These are phyloP conservation scores for Pachyseris speciosa DNA, from an alignment of 64 coral and sea anemone species.

Conservation along the genomic window DNA sequence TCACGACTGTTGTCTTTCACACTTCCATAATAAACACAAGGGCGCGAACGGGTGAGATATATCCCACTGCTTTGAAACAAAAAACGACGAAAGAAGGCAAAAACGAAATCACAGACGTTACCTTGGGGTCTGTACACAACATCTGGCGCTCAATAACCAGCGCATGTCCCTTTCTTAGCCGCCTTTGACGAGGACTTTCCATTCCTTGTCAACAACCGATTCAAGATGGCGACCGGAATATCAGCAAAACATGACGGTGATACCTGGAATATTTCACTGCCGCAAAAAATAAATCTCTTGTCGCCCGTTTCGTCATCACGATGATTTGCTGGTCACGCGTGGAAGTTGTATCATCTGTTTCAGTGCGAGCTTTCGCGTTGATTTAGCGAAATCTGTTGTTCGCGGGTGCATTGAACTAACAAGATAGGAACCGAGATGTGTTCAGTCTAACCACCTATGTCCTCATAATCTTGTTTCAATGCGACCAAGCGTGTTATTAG, in stretches of 20 bases:
- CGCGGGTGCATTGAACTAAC: not conserved
- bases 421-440: not conserved
- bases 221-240: conserved; percentile 49
- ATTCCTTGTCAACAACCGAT: not conserved
- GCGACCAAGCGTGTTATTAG: not conserved
- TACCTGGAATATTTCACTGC: conserved; percentile 32
- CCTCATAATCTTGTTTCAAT: not conserved
- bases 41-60: not conserved
- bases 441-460: not conserved
- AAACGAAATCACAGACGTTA: not conserved
- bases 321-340: not conserved
- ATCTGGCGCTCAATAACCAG: conserved; percentile 8
- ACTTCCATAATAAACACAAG: not conserved
- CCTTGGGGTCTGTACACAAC: not conserved
- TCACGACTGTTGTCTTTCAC: not conserved
- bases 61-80: not conserved
- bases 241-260: conserved; percentile 7
- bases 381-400: not conserved
- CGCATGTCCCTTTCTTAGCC: not conserved
- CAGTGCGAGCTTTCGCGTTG: not conserved
- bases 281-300: conserved; percentile 25
- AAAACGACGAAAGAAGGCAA: not conserved
- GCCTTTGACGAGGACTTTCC: not conserved
- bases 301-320: conserved; percentile 7
- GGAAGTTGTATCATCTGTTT: not conserved